A percentile compares a stretch with the other conserved stretches of the same genome.
phyloP scores from a whole-genome alignment of 2,888 invertebrate species.

The Adela reaumurella region DNA sequence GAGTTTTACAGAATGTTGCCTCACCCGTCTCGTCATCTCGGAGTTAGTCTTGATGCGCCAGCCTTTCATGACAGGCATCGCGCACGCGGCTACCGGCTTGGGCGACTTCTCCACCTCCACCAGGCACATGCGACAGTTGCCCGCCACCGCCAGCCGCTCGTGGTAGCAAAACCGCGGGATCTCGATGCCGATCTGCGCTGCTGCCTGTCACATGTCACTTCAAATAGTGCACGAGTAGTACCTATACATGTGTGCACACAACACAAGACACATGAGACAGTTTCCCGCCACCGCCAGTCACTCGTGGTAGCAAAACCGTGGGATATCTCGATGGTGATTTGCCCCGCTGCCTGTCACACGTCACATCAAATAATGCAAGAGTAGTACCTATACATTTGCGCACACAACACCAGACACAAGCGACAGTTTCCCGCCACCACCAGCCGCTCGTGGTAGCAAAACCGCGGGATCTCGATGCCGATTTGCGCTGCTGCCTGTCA shows the following conservation, averaged over 20 bases:
- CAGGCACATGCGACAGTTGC: constrained; percentile 99
- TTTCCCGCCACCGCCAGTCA: constrained; percentile 97
- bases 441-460: constrained; percentile 98
- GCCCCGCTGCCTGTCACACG: constrained; percentile 95
- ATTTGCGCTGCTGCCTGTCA: constrained; percentile 90
- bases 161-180: constrained; percentile 99
- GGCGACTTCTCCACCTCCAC: constrained; percentile 99
- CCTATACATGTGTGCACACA: constrained; percentile 1
- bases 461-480: constrained; percentile 97
- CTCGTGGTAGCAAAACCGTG: constrained; percentile 99
- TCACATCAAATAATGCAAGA: too few species aligned
- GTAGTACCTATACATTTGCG: too few species aligned
- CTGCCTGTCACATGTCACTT: too few species aligned
- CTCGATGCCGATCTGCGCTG: constrained; percentile 92
- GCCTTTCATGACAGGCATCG: constrained; percentile 99
- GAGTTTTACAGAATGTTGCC: too few species aligned
- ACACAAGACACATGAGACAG: constrained; percentile 95
- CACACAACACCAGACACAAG: constrained; percentile 99
- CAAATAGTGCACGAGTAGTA: constrained; percentile 13
- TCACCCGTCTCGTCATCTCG: constrained; percentile 69
- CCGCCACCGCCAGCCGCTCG: constrained; percentile 96
- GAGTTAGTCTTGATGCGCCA: constrained; percentile 98
- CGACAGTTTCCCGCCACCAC: constrained; percentile 99
- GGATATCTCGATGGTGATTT: constrained; percentile 96
- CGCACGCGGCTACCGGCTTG: constrained; percentile 98